Evolutionary conservation across 2,113 vertebrate genomes (phyloP).

Genomic region (Pteronura brasiliensis): DNA sequence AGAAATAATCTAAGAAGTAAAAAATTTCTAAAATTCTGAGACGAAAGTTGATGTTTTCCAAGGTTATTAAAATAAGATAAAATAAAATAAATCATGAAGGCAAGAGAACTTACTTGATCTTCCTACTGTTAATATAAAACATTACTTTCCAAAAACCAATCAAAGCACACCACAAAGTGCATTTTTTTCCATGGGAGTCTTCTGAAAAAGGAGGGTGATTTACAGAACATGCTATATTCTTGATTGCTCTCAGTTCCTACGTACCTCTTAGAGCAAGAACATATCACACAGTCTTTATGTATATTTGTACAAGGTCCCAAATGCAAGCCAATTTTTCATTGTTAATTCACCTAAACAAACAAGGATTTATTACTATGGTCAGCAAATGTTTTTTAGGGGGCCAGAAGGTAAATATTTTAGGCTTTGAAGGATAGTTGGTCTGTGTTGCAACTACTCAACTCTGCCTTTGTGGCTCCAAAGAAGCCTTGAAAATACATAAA

Average conservation of each 20-base stretch:
- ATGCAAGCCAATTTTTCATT: not conserved
- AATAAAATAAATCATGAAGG: not conserved
- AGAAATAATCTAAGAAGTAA: constrained; percentile 21
- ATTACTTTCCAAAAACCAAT: not conserved
- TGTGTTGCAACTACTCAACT: not conserved
- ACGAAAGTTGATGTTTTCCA: not conserved
- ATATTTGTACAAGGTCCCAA: not conserved
- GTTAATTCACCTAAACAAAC: not conserved
- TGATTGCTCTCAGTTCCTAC: not conserved
- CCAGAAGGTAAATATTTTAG: not conserved
- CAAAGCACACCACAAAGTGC: not conserved
- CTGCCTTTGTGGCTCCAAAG: not conserved
- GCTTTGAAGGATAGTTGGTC: not conserved
- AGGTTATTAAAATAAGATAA: not conserved
- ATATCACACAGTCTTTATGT: not conserved
- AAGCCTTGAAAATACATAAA: not conserved
- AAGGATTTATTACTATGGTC: not conserved
- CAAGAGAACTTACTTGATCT: not conserved
- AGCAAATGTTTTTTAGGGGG: not conserved
- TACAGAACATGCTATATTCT: not conserved
- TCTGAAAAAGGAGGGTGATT: not conserved
- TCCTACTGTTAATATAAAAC: constrained; percentile 31
- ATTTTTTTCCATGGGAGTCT: not conserved
- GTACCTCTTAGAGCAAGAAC: not conserved
- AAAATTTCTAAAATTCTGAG: not conserved